Conservation (phyloP, 2,797 vertebrate genomes). For the Enoplosus armatus region DNA sequence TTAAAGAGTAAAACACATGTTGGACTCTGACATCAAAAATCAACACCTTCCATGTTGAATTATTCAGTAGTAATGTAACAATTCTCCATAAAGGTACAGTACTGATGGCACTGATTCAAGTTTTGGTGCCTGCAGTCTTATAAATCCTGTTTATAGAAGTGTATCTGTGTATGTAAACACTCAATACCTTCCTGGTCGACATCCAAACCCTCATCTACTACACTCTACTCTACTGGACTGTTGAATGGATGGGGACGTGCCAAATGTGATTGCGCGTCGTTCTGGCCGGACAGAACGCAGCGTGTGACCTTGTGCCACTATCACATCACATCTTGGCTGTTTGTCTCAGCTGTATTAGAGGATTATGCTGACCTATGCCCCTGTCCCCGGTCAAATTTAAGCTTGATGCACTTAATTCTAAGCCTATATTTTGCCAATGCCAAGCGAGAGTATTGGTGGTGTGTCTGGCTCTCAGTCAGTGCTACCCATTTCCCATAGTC, state of each 20-base stretch:
- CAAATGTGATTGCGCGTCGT: constrained; percentile 40
- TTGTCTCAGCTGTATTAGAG: constrained; percentile 68
- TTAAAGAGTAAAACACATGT: background rate
- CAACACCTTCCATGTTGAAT: background rate
- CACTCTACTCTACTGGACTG: background rate
- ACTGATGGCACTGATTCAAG: background rate
- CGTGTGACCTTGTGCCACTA: constrained; percentile 67
- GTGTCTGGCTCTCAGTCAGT: constrained; percentile 34
- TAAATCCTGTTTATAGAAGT: background rate
- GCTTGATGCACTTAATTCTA: constrained; percentile 70
- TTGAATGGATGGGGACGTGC: constrained; percentile 1
- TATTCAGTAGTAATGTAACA: background rate
- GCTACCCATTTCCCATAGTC: constrained; percentile 36
- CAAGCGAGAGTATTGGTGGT: constrained; percentile 23
- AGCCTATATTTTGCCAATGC: constrained; percentile 60
- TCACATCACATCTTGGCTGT: constrained; percentile 75
- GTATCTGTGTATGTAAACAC: background rate
- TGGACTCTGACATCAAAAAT: background rate
- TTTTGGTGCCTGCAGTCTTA: background rate
- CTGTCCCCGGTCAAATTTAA: constrained; percentile 62
- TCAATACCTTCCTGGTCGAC: background rate
- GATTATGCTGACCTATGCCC: constrained; percentile 75
- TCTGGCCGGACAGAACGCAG: constrained; percentile 46
- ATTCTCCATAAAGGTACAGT: background rate
- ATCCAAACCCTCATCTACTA: background rate